Evolutionary conservation across 2,888 invertebrate genomes (phyloP), one percentile per base, ranked within the genome.

Genomic region (Rotaria macrura): DNA sequence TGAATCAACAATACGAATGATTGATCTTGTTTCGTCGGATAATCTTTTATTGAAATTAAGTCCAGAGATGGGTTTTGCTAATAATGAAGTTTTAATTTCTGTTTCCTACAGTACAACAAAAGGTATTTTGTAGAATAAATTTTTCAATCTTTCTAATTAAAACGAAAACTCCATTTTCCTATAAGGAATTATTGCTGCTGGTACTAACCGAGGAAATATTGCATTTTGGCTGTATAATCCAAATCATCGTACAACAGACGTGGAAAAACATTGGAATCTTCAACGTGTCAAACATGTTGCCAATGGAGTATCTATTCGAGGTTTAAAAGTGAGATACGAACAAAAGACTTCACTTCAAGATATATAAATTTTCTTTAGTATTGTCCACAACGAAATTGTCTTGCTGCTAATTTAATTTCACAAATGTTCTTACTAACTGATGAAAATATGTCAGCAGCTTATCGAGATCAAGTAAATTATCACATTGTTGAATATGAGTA

Each of bases 391-490:
- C 89, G 89, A 86, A 89, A 89, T 85, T 89, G 91, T 29, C 88
- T 92, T 87, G 92, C 92, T 52, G 90, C 92, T 4, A 92, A 92
- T 87, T 91, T 91, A 7, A 90, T 91, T 49, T 89, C 90, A 54
- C 94, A 94, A 90, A 94, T 96, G 29, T 96, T 94, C 89, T 94
- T 98, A 87, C 92, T 98, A 87, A 93, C 94, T 88, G 96, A 97
- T 89, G 96, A 96, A 90, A 93, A 94, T 65, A 93, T 96, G 87
- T 94, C 94, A 88, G 94, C 94, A 88, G 93, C 93, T 85, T 95
- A 94, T 90, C 93, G 93, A 40, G 93, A 94, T 84, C 93, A 93
- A 90, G 92, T 91, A 88, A 89, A 88, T 89, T 88, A 52, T 47
- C 29, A 1, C 25, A 29, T 43, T 5, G 43, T 7, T 43, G 49